Conservation (phyloP, 2,888 invertebrate species). For the Lagria hirta region DNA sequence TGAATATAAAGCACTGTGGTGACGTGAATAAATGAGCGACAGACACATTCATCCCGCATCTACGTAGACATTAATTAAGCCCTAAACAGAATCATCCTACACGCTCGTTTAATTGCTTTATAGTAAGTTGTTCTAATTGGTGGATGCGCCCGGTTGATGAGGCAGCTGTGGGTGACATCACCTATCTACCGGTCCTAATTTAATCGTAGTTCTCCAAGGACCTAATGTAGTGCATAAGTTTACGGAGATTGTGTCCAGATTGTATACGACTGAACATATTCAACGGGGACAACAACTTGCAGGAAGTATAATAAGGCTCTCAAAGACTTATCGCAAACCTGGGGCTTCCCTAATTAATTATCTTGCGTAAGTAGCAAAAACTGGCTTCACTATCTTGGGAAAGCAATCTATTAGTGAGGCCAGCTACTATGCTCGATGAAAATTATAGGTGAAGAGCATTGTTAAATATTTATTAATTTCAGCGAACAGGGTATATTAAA, state of each 20-base stretch:
- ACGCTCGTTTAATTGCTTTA: constrained; percentile 29
- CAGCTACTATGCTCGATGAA: too few relatives aligned
- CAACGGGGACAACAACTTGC: too few relatives aligned
- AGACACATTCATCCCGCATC: constrained; percentile 26
- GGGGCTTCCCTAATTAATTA: constrained; percentile 10
- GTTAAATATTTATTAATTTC: too few relatives aligned
- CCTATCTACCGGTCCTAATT: constrained; percentile 24
- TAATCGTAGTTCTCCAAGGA: constrained; percentile 21
- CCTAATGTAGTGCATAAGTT: constrained; percentile 25
- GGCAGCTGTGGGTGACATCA: constrained; percentile 22
- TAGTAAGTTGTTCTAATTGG: constrained; percentile 28
- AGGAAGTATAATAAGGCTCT: constrained; percentile 11
- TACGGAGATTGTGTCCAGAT: constrained; percentile 15
- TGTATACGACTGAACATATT: constrained; percentile 7
- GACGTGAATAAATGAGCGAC: constrained; percentile 28
- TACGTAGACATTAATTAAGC: constrained; percentile 31
- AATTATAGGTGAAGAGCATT: too few relatives aligned
- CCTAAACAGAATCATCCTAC: constrained; percentile 28
- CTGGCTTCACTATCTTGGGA: too few relatives aligned
- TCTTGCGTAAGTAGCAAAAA: too few relatives aligned
- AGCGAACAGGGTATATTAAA: too few relatives aligned
- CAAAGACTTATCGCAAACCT: constrained; percentile 8
- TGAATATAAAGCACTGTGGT: constrained; percentile 18
- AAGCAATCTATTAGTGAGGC: too few relatives aligned
- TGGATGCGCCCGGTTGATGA: constrained; percentile 25